These are phyloP conservation scores for Zelleria hepariella DNA, from an alignment of 2,888 invertebrate genomes.

Conservation along the genomic window DNA sequence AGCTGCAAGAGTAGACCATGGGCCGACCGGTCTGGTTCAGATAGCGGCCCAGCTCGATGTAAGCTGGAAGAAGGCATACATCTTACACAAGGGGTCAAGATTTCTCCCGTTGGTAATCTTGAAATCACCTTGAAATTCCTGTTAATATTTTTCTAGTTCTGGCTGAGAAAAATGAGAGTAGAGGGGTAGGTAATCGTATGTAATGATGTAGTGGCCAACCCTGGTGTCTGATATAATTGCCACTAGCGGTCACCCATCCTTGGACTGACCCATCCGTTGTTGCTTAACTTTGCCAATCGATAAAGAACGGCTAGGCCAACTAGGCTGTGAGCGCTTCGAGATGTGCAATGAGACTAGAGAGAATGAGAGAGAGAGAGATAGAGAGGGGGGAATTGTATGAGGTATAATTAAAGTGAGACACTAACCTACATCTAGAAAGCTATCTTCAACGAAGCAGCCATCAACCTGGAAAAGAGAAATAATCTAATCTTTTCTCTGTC, in stretches of 20 bases:
- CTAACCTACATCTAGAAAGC: conserved; percentile 41
- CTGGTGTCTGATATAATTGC: too few relatives aligned
- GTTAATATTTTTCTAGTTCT: too few relatives aligned
- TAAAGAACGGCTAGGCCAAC: too few relatives aligned
- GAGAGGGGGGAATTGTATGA: not conserved
- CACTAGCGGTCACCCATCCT: too few relatives aligned
- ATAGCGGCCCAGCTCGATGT: conserved; percentile 75
- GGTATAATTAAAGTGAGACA: not conserved
- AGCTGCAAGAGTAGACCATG: conserved; percentile 86
- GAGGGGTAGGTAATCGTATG: not conserved
- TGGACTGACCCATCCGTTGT: too few relatives aligned
- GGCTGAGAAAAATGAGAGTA: not conserved
- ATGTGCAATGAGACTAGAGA: too few relatives aligned
- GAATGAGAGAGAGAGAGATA: not conserved
- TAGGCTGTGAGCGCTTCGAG: too few relatives aligned
- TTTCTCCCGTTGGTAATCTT: too few relatives aligned
- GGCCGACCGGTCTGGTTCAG: conserved; percentile 80
- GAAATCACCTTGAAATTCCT: too few relatives aligned
- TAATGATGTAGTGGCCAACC: too few relatives aligned
- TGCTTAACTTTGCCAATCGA: too few relatives aligned
- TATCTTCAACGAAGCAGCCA: conserved; percentile 79
- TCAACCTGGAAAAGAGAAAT: conserved; percentile 57
- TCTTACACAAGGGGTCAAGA: not conserved
- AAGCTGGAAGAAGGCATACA: conserved; percentile 63
- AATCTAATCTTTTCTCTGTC: too few relatives aligned